Evolutionary conservation across 2,113 vertebrate genomes (phyloP).

Genomic region (Seriola rivoliana): DNA sequence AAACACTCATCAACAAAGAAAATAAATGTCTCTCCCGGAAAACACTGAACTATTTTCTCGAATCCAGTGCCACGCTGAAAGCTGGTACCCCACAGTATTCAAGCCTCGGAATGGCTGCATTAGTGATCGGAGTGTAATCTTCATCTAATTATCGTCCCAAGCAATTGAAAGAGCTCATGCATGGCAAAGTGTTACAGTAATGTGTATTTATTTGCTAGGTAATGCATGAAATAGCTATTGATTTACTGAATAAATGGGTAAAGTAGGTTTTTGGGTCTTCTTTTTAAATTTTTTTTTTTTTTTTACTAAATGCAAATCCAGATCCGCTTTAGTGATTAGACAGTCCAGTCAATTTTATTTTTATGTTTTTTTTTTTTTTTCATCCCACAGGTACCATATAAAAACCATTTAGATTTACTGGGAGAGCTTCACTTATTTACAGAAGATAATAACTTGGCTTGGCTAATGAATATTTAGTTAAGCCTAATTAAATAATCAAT

Average conservation of each 20-base stretch:
- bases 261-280: neutral
- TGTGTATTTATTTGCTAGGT: constrained; percentile 25
- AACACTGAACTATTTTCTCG: neutral
- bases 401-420: constrained; percentile 44
- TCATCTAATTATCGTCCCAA: constrained; percentile 15
- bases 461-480: constrained; percentile 74
- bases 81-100: neutral
- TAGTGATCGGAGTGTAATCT: neutral
- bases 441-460: constrained; percentile 45
- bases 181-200: constrained; percentile 7
- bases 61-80: neutral
- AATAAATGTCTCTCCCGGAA: neutral
- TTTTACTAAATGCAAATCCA: constrained; percentile 15
- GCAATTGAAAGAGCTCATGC: constrained; percentile 7
- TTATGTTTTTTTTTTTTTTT: neutral
- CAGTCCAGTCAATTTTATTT: constrained; percentile 17
- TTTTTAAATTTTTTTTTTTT: neutral
- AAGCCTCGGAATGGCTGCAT: neutral
- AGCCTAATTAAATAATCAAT: constrained; percentile 79
- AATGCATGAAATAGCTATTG: constrained; percentile 17
- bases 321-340: constrained; percentile 16
- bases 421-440: constrained; percentile 51
- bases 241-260: neutral
- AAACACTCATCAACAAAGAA: neutral
- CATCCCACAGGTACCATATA: constrained; percentile 38